These are phyloP conservation scores for Digitonthophagus gazella DNA, from an alignment of 2,888 invertebrate species.

Conservation along the genomic window DNA sequence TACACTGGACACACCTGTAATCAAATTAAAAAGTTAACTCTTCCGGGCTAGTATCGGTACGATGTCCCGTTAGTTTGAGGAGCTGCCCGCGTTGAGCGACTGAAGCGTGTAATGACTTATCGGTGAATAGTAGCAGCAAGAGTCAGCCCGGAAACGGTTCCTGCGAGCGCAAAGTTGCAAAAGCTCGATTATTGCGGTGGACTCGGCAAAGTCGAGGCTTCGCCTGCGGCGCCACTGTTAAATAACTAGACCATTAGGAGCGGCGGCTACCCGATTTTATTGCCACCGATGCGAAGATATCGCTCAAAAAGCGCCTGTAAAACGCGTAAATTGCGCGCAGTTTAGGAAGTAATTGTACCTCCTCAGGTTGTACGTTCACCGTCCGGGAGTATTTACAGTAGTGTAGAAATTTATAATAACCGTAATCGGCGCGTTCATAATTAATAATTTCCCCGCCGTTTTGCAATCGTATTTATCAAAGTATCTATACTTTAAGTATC, in stretches of 20 bases:
- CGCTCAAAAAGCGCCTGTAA: background rate
- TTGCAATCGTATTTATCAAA: background rate
- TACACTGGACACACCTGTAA: background rate
- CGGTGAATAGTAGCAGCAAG: slow-evolving; percentile 7
- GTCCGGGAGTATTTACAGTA: background rate
- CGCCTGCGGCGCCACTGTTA: background rate
- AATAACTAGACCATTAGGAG: background rate
- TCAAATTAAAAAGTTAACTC: background rate
- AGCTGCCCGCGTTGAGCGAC: slow-evolving; percentile 13
- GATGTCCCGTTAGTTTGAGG: background rate
- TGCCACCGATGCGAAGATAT: background rate
- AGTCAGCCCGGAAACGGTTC: slow-evolving; percentile 13
- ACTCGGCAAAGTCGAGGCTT: background rate
- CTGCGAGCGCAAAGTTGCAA: background rate
- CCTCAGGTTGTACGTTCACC: background rate
- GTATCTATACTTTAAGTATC: too few relatives aligned
- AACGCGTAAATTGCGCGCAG: background rate
- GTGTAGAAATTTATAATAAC: background rate
- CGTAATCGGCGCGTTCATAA: background rate
- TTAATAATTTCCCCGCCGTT: background rate
- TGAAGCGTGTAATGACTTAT: slow-evolving; percentile 17
- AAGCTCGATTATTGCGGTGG: background rate
- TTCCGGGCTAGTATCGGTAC: background rate
- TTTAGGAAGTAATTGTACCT: background rate
- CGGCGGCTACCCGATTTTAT: background rate